Evolutionary conservation across 2,888 invertebrate genomes (phyloP).

Genomic region (Clusia tigrina): DNA sequence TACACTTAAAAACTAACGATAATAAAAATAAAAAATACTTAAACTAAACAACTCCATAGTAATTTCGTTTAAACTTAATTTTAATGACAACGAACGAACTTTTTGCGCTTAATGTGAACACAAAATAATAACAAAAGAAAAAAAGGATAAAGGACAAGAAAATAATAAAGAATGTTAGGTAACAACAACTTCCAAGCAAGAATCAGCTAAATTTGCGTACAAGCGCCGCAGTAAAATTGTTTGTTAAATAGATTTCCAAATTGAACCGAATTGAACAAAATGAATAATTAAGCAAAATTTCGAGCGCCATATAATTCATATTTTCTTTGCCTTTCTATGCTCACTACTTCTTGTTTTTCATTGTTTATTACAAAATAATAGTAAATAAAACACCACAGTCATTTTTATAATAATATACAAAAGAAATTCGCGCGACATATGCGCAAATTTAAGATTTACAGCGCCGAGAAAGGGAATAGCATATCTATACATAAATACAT

Average conservation of each 20-base stretch:
- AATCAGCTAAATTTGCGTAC: slow-evolving; percentile 23
- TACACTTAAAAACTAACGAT: slow-evolving; percentile 13
- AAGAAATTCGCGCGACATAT: too few species aligned
- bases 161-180: slow-evolving; percentile 7
- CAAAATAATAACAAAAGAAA: neutral
- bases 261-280: slow-evolving; percentile 16
- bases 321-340: slow-evolving; percentile 27
- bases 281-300: neutral
- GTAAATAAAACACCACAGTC: slow-evolving; percentile 60
- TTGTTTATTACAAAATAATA: slow-evolving; percentile 43
- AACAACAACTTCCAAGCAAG: slow-evolving; percentile 40
- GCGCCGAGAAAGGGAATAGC: neutral
- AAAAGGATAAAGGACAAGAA: too few species aligned
- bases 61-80: slow-evolving; percentile 29
- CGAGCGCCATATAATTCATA: too few species aligned
- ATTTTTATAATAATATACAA: slow-evolving; percentile 40
- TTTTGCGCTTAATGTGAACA: too few species aligned
- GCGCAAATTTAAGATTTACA: neutral
- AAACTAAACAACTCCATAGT: slow-evolving; percentile 31
- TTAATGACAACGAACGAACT: slow-evolving; percentile 31
- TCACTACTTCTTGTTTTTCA: slow-evolving; percentile 31
- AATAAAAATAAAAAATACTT: slow-evolving; percentile 4
- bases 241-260: too few species aligned
- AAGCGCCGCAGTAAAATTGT: too few species aligned
- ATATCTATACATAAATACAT: slow-evolving; percentile 2